A percentile compares a stretch with the other conserved stretches of the same genome.
These are phyloP conservation scores for Mylabris sibirica DNA, from an alignment of 2,888 invertebrate genomes.

Conservation along the genomic window DNA sequence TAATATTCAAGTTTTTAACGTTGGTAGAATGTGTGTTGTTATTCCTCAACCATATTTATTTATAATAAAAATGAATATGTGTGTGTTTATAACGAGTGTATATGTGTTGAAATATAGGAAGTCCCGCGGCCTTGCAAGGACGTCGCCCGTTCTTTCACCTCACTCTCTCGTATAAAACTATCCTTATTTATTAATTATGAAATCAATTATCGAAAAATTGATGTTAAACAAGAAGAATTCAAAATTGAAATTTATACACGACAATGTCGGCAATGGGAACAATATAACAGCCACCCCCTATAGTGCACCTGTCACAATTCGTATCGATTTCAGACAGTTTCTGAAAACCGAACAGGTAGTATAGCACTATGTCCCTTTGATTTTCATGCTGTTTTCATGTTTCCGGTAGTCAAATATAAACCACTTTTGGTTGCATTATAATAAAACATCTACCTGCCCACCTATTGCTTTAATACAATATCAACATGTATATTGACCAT, in stretches of 20 bases:
- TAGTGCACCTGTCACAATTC: neutral
- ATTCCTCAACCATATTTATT: constrained; percentile 2
- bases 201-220: constrained; percentile 10
- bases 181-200: constrained; percentile 26
- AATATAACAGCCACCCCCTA: neutral
- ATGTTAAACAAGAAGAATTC: neutral
- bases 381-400: neutral
- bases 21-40: constrained; percentile 24
- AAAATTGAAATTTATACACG: neutral
- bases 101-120: constrained; percentile 57
- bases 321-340: neutral
- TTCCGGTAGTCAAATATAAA: neutral
- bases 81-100: constrained; percentile 31
- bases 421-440: neutral
- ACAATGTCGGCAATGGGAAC: neutral
- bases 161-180: constrained; percentile 17
- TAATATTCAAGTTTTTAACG: constrained; percentile 14
- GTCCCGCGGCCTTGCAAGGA: constrained; percentile 60
- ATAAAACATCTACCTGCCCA: neutral
- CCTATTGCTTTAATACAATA: neutral
- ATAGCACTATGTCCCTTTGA: neutral
- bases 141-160: constrained; percentile 55
- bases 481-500: neutral
- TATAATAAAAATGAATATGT: constrained; percentile 1
- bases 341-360: neutral